Base-by-base conservation (phyloP, 2,113 vertebrate species). In the Ophthalmolycus amberensis region DNA sequence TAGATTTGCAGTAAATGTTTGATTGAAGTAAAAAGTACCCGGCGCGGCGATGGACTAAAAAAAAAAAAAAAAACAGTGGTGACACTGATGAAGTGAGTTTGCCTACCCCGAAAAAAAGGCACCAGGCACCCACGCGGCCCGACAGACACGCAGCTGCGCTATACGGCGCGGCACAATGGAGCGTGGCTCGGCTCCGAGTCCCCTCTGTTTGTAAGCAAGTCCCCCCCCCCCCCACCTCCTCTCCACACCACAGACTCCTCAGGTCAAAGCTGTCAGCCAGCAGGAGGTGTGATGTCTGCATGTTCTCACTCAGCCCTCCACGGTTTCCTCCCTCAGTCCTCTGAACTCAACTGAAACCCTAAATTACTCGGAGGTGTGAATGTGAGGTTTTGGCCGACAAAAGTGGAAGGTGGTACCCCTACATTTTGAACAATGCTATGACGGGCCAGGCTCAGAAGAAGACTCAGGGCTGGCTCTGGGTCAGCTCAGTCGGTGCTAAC, bases 51-150 rank as follows among this genome's bases (percentile, higher is more conserved):
- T n/a, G 34, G 9, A 32, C 48, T 11, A 68, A 8, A 25, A 32
- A 54, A 10, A 32, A 32, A 54, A 10, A 32, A 29, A 29, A 29
- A 29, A 29, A 4, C 27, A 14, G 16, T 37, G 44, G 9, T 18
- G 25, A 62, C 60, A 18, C 32, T 65, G n/a, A 18, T 40, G 37
- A 50, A 46, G 64, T 16, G 14, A 48, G 32, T 68, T 38, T 70
- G n/a, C 37, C 44, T 56, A 63, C 27, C 38, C 6, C 1, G 34
- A 6, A 63, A 54, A 29, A 70, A 48, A 48, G 5, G 88, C 78
- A 66, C 77, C 80, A 84, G 82, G 42, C 83, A 62, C 75, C 37
- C 82, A 59, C 77, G 62, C 71, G 18, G 48, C 32, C 29, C 67
- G 29, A 10, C 14, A 58, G 63, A 77, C 80, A 14, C 80, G 80